phyloP scores from a whole-genome alignment of 2,113 vertebrate genomes.

The Agelaius phoeniceus region DNA sequence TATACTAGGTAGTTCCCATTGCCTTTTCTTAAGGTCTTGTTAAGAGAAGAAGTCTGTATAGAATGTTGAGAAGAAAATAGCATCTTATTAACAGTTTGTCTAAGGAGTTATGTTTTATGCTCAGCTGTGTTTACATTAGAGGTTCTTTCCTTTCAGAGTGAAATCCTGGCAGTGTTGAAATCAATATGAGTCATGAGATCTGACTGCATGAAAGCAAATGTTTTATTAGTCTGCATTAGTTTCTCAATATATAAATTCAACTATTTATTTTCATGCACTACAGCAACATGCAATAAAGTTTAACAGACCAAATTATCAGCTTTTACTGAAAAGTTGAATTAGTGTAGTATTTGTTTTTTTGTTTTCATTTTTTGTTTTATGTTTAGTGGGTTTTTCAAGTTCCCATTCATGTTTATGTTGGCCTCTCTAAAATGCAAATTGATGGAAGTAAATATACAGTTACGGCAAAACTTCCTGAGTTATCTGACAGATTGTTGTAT shows the following conservation, averaged over 20 bases:
- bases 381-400: background rate
- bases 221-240: background rate
- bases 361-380: background rate
- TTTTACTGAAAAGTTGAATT: background rate
- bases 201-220: background rate
- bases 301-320: background rate
- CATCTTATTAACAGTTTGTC: accelerated
- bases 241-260: background rate
- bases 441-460: background rate
- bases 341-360: background rate
- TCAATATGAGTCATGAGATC: background rate
- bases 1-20: background rate
- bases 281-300: background rate
- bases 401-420: background rate
- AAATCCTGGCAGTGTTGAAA: background rate
- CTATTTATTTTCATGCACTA: background rate
- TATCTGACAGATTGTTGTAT: background rate
- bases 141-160: background rate
- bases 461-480: background rate
- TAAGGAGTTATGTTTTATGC: background rate
- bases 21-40: background rate
- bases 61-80: background rate
- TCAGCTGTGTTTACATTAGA: background rate
- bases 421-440: background rate
- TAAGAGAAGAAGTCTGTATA: background rate